phyloP scores from a whole-genome alignment of 1,140 invertebrate genomes.

The Antheraea mylitta region DNA sequence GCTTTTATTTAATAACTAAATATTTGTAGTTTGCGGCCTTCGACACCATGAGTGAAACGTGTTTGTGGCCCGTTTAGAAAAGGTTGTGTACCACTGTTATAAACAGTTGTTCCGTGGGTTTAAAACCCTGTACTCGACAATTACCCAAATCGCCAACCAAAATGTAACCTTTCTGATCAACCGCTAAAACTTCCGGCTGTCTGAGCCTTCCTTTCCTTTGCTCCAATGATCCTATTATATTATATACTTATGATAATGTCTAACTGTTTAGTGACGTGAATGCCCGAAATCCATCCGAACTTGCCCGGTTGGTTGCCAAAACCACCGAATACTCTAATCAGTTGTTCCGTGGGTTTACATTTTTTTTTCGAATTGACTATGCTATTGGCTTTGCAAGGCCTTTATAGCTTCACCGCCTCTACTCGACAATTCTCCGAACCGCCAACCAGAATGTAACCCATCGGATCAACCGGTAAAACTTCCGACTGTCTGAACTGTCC shows the following conservation, averaged over 20 bases:
- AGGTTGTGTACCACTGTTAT: too few species aligned
- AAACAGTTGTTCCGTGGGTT: constrained; percentile 81
- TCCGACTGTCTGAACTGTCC: constrained; percentile 84
- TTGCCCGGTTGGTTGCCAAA: constrained; percentile 80
- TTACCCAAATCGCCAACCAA: constrained; percentile 89
- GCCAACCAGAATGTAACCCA: constrained; percentile 87
- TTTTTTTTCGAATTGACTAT: too few species aligned
- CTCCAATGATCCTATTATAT: constrained; percentile 82
- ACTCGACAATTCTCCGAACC: constrained; percentile 89
- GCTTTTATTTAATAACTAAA: too few species aligned
- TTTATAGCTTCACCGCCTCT: too few species aligned
- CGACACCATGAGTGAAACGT: too few species aligned
- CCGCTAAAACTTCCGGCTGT: constrained; percentile 83
- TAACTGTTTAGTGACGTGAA: constrained; percentile 82
- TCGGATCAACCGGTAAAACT: constrained; percentile 83
- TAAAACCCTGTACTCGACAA: constrained; percentile 87
- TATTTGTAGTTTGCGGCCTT: too few species aligned
- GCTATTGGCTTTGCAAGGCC: too few species aligned
- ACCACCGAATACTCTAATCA: constrained; percentile 83
- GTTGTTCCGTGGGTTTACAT: constrained; percentile 80
- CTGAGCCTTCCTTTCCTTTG: constrained; percentile 82
- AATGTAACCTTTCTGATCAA: constrained; percentile 86
- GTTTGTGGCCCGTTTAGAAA: too few species aligned
- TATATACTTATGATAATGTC: constrained; percentile 84
- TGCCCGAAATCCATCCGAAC: constrained; percentile 85